Percentiles rank a stretch among this genome's conserved stretches.
Conservation (phyloP, 1,140 invertebrate genomes). For the Ceratosolen solmsi region DNA sequence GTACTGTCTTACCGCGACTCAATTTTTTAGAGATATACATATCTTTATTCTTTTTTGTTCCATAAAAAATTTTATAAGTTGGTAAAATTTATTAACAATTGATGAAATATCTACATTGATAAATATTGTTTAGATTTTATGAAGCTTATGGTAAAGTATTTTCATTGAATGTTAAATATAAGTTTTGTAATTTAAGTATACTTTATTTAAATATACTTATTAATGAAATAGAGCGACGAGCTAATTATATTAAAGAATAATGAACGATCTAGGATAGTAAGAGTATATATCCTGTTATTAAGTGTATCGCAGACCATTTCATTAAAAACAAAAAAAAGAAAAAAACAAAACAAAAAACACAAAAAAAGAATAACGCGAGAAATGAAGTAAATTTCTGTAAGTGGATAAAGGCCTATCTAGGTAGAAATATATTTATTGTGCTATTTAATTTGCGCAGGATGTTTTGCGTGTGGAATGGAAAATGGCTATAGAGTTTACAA, state of each 20-base stretch:
- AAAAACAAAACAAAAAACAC: no score
- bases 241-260: constrained; percentile 40
- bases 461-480: constrained; percentile 97
- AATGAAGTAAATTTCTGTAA: constrained; percentile 33
- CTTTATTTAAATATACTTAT: background rate
- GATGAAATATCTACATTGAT: no score
- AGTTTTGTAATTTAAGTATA: background rate
- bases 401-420: constrained; percentile 51
- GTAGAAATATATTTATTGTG: constrained; percentile 42
- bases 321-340: background rate
- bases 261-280: background rate
- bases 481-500: constrained; percentile 98
- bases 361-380: no score
- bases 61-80: no score
- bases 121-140: no score
- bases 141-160: no score
- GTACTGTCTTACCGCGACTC: no score
- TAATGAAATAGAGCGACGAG: constrained; percentile 32
- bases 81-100: no score
- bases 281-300: constrained; percentile 23
- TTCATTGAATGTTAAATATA: no score
- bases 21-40: no score
- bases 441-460: constrained; percentile 79
- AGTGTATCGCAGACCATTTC: constrained; percentile 15
- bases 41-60: no score